phyloP scores from a whole-genome alignment of 1,140 invertebrate species.

The Brachionus rotundiformis region DNA sequence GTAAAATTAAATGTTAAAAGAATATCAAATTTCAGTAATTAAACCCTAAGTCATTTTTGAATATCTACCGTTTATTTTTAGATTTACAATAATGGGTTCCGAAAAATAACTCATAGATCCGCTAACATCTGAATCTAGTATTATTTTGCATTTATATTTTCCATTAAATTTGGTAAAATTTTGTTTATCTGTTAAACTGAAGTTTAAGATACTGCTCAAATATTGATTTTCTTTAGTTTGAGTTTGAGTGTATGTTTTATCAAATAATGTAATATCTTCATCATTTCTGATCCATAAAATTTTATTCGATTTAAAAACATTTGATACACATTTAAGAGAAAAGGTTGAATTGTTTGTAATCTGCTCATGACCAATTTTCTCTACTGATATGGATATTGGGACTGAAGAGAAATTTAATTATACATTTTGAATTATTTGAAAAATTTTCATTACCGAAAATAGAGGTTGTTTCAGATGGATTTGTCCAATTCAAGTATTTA shows the following conservation, averaged over 20 bases:
- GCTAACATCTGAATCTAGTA: background rate
- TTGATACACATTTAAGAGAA: background rate
- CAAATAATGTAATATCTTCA: background rate
- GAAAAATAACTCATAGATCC: background rate
- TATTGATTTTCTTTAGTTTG: background rate
- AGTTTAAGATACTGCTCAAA: background rate
- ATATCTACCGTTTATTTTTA: conserved; percentile 12
- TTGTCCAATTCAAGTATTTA: conserved; percentile 43
- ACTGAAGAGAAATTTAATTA: background rate
- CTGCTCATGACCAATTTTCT: background rate
- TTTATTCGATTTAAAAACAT: background rate
- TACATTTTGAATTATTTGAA: background rate
- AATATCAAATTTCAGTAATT: too few relatives aligned
- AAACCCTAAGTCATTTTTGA: too few relatives aligned
- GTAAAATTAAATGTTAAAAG: background rate
- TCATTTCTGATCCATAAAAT: background rate
- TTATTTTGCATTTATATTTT: conserved; percentile 27
- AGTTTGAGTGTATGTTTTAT: background rate
- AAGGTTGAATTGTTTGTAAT: background rate
- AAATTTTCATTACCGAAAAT: background rate
- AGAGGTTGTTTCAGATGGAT: background rate
- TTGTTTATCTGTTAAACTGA: background rate
- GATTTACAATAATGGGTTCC: background rate
- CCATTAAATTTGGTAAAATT: conserved; percentile 14
- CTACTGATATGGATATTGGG: background rate